These are phyloP conservation scores for Rhinopomastus cyanomelas DNA, from an alignment of 2,113 vertebrate species.

Conservation along the genomic window DNA sequence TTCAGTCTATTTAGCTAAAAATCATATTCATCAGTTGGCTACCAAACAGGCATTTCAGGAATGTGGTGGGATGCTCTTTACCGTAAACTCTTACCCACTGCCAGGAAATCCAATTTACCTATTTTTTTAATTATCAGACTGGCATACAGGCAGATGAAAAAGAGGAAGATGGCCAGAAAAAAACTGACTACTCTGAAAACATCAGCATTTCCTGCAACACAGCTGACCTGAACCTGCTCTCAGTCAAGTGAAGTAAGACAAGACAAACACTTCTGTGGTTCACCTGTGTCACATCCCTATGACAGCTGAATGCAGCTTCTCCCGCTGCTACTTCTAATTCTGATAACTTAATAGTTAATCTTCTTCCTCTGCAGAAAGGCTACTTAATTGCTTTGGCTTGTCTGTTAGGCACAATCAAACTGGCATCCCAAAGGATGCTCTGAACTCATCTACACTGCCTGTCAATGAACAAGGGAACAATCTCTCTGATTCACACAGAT, in stretches of 20 bases:
- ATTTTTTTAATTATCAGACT: constrained; percentile 38
- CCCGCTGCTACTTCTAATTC: neutral
- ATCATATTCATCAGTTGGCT: constrained; percentile 20
- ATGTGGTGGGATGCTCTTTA: constrained; percentile 19
- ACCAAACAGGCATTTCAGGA: constrained; percentile 28
- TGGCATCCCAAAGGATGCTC: neutral
- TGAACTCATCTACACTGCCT: neutral
- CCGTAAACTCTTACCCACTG: constrained; percentile 27
- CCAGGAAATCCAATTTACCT: constrained; percentile 55
- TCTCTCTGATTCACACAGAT: neutral
- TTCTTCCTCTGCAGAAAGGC: neutral
- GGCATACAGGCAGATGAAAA: constrained; percentile 41
- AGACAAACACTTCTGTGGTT: neutral
- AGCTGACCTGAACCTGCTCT: neutral
- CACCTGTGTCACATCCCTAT: neutral
- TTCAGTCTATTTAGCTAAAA: constrained; percentile 12
- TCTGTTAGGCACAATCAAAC: neutral
- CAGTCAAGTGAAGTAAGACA: neutral
- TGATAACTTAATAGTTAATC: neutral
- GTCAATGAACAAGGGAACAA: neutral
- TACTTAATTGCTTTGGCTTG: neutral
- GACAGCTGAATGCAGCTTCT: neutral
- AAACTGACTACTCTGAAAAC: constrained; percentile 1
- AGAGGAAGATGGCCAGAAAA: constrained; percentile 37
- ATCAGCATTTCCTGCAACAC: neutral